These are phyloP conservation scores for Conchocele bisecta DNA, from an alignment of 2,888 invertebrate species.

Conservation along the genomic window DNA sequence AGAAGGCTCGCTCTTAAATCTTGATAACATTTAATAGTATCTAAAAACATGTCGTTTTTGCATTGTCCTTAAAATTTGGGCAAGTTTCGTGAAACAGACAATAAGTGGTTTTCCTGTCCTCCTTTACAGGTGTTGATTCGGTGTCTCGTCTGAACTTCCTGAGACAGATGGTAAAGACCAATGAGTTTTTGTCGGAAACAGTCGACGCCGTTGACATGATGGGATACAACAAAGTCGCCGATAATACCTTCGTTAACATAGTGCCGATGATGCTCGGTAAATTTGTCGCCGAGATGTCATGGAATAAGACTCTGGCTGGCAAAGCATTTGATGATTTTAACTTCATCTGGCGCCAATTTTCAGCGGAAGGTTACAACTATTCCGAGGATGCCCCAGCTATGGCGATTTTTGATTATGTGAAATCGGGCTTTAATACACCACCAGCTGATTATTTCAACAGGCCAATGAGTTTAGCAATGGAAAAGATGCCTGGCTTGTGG, in stretches of 20 bases:
- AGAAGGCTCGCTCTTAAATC: too few relatives aligned
- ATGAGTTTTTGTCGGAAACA: constrained; percentile 85
- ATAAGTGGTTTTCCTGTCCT: too few relatives aligned
- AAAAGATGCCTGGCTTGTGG: constrained; percentile 74
- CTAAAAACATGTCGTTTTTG: too few relatives aligned
- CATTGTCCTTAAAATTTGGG: too few relatives aligned
- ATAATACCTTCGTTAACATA: constrained; percentile 94
- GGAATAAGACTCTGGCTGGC: constrained; percentile 52
- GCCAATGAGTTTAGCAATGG: constrained; percentile 87
- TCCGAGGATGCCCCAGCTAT: constrained; percentile 92
- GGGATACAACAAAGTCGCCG: constrained; percentile 96
- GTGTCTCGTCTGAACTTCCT: constrained; percentile 93
- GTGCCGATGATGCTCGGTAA: constrained; percentile 87
- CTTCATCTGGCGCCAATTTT: constrained; percentile 92
- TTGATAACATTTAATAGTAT: too few relatives aligned
- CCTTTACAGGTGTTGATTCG: constrained; percentile 94
- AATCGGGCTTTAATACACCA: constrained; percentile 88
- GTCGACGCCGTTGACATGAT: constrained; percentile 89
- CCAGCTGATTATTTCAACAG: constrained; percentile 94
- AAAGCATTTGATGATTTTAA: constrained; percentile 84
- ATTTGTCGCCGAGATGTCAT: constrained; percentile 62
- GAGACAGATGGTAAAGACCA: constrained; percentile 90
- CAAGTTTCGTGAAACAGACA: too few relatives aligned
- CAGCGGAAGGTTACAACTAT: constrained; percentile 88
- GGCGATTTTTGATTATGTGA: constrained; percentile 91